Conservation (phyloP, 2,113 vertebrate genomes). For the Calidris pugnax region DNA sequence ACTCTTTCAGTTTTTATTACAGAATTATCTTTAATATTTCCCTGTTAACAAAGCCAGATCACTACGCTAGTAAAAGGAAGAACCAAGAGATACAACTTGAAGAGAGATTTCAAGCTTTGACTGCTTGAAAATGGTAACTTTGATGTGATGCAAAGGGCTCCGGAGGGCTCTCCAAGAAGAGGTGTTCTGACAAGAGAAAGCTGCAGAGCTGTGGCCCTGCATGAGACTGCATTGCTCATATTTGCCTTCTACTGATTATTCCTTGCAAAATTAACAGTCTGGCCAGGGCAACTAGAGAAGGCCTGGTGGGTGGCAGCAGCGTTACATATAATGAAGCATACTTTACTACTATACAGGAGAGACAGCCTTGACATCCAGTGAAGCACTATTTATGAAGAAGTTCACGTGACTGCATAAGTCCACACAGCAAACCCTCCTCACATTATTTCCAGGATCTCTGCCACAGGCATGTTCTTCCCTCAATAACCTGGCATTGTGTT, state of each 20-base stretch:
- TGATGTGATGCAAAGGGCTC: background rate
- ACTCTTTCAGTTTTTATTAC: background rate
- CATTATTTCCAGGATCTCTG: background rate
- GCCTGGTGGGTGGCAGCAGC: too few relatives aligned
- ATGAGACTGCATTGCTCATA: background rate
- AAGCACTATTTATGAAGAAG: too few relatives aligned
- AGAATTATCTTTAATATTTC: background rate
- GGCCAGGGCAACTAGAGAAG: too few relatives aligned
- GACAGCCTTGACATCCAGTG: too few relatives aligned
- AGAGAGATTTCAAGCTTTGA: background rate
- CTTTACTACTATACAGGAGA: too few relatives aligned
- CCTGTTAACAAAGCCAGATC: background rate
- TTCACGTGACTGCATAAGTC: background rate
- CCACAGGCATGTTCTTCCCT: background rate
- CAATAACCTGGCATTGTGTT: fast-evolving
- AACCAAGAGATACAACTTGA: background rate
- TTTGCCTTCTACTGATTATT: background rate
- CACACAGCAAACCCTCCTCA: background rate
- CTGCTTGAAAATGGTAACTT: background rate
- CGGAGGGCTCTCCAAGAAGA: background rate
- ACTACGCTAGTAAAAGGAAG: background rate
- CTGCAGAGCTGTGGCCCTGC: background rate
- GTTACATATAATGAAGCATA: too few relatives aligned
- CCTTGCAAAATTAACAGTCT: too few relatives aligned
- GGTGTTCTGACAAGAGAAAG: background rate